Evolutionary conservation across 2,113 vertebrate genomes (phyloP).

Genomic region (Larimichthys crocea): DNA sequence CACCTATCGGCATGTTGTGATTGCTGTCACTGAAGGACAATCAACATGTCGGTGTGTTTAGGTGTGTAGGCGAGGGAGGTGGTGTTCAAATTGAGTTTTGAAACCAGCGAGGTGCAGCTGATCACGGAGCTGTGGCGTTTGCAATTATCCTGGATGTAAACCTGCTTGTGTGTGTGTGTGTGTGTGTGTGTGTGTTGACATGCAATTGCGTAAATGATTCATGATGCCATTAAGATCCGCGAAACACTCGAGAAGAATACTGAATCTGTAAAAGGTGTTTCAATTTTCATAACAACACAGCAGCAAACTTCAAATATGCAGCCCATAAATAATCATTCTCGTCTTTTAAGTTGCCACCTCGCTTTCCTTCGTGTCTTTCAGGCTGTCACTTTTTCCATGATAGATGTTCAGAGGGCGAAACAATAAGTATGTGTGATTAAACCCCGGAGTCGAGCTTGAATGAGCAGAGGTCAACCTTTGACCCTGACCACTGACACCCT

Average conservation of each 20-base stretch:
- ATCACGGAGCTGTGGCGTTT: slow-evolving; percentile 2
- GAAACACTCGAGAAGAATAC: slow-evolving; percentile 24
- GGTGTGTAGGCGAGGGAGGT: neutral
- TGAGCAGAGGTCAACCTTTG: slow-evolving; percentile 58
- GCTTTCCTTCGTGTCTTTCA: slow-evolving; percentile 8
- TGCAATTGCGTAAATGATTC: slow-evolving; percentile 39
- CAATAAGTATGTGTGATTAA: slow-evolving; percentile 66
- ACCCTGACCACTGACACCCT: slow-evolving; percentile 43
- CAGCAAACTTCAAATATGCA: neutral
- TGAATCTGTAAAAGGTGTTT: slow-evolving; percentile 21
- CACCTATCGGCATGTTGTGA: slow-evolving; percentile 13
- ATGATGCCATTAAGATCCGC: slow-evolving; percentile 45
- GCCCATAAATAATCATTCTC: neutral
- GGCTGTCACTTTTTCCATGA: slow-evolving; percentile 45
- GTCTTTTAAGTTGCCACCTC: neutral
- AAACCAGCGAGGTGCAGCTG: neutral
- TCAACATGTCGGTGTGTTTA: slow-evolving; percentile 27
- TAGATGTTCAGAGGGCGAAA: slow-evolving; percentile 47
- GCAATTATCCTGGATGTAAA: neutral
- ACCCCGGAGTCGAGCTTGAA: slow-evolving; percentile 35
- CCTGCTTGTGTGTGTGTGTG: neutral
- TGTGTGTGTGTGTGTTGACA: slow-evolving; percentile 3
- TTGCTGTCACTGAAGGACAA: slow-evolving; percentile 28
- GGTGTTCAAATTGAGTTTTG: neutral
- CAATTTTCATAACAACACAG: neutral